phyloP scores from a whole-genome alignment of 1,140 invertebrate species.

The Halictus rubicundus region DNA sequence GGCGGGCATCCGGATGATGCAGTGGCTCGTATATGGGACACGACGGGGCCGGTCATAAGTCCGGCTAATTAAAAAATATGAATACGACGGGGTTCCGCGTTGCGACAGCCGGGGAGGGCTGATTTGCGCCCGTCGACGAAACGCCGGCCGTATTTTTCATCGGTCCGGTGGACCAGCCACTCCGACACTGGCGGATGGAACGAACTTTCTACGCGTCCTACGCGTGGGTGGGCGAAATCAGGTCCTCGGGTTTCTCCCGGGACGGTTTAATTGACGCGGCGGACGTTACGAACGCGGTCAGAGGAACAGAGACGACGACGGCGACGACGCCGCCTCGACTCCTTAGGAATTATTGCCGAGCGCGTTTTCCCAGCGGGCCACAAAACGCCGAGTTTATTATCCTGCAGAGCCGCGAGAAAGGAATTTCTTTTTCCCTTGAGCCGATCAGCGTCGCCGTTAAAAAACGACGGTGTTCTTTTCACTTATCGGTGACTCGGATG shows the following conservation, averaged over 20 bases:
- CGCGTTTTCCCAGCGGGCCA: slow-evolving; percentile 16
- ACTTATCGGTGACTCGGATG: no score
- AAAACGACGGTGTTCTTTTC: neutral
- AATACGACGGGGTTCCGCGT: slow-evolving; percentile 33
- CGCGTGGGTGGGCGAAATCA: slow-evolving; percentile 60
- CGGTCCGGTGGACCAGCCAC: neutral
- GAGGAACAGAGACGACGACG: neutral
- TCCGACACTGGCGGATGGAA: neutral
- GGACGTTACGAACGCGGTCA: slow-evolving; percentile 11
- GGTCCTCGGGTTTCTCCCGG: slow-evolving; percentile 49
- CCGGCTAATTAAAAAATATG: slow-evolving; percentile 66
- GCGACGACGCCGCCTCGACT: neutral
- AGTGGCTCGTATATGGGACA: slow-evolving; percentile 36
- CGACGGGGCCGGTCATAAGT: slow-evolving; percentile 36
- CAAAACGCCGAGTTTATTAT: slow-evolving; percentile 38
- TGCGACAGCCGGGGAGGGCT: slow-evolving; percentile 36
- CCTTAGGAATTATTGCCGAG: slow-evolving; percentile 32
- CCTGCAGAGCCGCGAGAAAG: slow-evolving; percentile 12
- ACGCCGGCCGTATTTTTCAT: slow-evolving; percentile 17
- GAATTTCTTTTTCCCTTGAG: slow-evolving; percentile 34
- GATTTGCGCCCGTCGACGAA: slow-evolving; percentile 37
- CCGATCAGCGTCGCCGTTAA: neutral
- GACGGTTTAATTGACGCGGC: slow-evolving; percentile 41
- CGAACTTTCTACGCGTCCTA: slow-evolving; percentile 57
- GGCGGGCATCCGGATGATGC: slow-evolving; percentile 31